Evolutionary conservation across 2,888 invertebrate species (phyloP).

Genomic region (Norana najaformis): DNA sequence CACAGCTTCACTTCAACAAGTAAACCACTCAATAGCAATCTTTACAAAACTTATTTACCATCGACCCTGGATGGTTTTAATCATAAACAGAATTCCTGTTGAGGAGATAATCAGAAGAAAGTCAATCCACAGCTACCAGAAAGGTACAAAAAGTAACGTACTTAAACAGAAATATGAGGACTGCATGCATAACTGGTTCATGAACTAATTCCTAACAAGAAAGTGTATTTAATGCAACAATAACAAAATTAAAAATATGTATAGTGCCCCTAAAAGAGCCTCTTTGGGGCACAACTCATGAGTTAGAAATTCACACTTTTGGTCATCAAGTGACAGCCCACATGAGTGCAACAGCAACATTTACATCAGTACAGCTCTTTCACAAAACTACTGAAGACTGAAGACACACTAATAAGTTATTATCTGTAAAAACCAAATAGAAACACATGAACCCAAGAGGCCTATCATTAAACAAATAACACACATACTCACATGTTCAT

Average conservation of each 20-base stretch:
- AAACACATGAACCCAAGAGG: too few species aligned
- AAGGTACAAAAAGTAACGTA: not conserved
- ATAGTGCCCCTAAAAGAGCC: not conserved
- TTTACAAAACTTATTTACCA: too few species aligned
- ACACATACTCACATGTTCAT: too few species aligned
- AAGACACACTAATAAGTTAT: too few species aligned
- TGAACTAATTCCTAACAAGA: not conserved
- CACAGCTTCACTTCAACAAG: too few species aligned
- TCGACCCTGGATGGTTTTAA: not conserved
- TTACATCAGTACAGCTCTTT: not conserved
- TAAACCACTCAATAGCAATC: not conserved
- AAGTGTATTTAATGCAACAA: not conserved
- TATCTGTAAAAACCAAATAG: too few species aligned
- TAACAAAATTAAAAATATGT: not conserved
- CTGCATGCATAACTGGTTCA: not conserved
- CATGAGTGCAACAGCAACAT: not conserved
- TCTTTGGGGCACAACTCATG: not conserved
- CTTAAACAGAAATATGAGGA: not conserved
- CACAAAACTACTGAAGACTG: too few species aligned
- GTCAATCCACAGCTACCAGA: too few species aligned
- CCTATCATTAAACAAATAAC: too few species aligned
- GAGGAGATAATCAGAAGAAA: not conserved
- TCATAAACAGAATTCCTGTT: not conserved
- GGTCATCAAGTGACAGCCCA: not conserved
- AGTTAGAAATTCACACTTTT: not conserved